Percentiles rank a stretch among this genome's conserved stretches.
These are phyloP conservation scores for Sesamia nonagrioides DNA, from an alignment of 1,140 invertebrate genomes.

Conservation along the genomic window DNA sequence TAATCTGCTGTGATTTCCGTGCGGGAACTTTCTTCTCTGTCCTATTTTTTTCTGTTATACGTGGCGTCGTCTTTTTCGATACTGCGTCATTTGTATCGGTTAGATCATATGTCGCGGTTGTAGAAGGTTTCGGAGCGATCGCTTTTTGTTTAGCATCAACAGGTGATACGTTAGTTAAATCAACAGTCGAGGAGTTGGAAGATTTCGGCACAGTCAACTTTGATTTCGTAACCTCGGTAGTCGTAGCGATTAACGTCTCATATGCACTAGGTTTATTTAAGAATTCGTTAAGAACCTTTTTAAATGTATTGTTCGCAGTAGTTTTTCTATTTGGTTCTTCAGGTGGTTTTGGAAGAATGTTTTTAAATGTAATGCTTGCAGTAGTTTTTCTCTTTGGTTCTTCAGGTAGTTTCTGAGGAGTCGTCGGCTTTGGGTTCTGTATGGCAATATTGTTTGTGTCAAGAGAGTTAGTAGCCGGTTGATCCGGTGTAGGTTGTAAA, in stretches of 20 bases:
- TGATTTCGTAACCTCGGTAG: neutral
- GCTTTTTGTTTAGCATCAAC: neutral
- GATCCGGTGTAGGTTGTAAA: neutral
- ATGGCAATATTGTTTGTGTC: neutral
- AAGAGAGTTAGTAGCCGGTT: neutral
- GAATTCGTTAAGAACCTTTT: too few species aligned
- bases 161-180: neutral
- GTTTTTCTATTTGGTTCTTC: neutral
- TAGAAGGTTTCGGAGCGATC: neutral
- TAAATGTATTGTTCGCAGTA: neutral
- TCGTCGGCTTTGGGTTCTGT: neutral
- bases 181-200: neutral
- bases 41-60: neutral
- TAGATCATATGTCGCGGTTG: neutral
- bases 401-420: neutral
- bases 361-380: neutral
- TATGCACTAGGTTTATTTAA: neutral
- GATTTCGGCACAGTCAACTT: neutral
- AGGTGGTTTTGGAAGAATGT: too few species aligned
- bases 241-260: slow-evolving; percentile 1
- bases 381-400: neutral
- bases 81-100: neutral
- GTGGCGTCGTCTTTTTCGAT: neutral
- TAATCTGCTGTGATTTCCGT: neutral
- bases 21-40: neutral